Conservation (phyloP, 2,888 invertebrate species). For the Lamellibrachia columna region DNA sequence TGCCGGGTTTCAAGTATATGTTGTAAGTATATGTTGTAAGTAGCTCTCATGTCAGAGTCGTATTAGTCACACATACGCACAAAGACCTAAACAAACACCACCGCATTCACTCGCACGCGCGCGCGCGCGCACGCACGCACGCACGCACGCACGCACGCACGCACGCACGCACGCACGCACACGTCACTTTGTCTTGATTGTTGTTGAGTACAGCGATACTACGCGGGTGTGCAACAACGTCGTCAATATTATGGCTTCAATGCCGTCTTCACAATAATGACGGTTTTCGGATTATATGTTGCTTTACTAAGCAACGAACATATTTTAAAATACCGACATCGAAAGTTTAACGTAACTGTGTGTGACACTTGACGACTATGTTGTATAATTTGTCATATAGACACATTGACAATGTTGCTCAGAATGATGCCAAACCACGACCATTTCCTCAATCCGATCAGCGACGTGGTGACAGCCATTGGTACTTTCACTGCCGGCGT, state of each 20-base stretch:
- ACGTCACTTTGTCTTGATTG: neutral
- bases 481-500: neutral
- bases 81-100: no score
- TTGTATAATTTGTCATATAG: neutral
- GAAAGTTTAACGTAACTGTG: neutral
- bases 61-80: neutral
- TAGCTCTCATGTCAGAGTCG: neutral
- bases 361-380: neutral
- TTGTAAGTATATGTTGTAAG: slow-evolving; percentile 24
- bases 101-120: no score
- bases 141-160: neutral
- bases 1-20: slow-evolving; percentile 26
- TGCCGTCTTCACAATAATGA: neutral
- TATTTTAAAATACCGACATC: neutral
- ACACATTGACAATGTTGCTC: neutral
- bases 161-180: neutral
- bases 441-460: neutral
- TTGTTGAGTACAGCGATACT: neutral
- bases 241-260: neutral
- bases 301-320: neutral
- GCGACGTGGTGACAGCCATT: neutral
- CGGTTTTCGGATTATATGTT: neutral
- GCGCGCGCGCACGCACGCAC: neutral
- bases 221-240: neutral
- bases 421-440: neutral